Evolutionary conservation across 1,140 invertebrate species (phyloP), one percentile per base, ranked within the genome.

Genomic region (Stegodyphus mimosarum): DNA sequence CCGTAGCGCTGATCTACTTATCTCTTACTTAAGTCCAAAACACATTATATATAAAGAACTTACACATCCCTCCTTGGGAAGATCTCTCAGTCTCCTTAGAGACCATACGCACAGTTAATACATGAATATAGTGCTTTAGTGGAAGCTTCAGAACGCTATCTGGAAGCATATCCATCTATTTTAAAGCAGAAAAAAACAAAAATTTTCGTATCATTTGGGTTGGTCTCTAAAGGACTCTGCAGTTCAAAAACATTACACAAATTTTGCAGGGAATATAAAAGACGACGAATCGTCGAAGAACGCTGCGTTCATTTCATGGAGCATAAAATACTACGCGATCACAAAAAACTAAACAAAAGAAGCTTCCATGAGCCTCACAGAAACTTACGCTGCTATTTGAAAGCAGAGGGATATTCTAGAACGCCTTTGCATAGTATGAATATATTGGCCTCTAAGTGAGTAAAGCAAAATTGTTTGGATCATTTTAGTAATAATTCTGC

Each of bases 321-420:
- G 5, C 49, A 64, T 7, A 78, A 78, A 69, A 49, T n/a, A 33
- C 52, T 78, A n/a, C 15, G 76, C 15, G 76, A 78, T 33, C 76
- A 63, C 6, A 78, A 78, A 17, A 78, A 78, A 51, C 51, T 78
- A 6, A 69, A 78, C 48, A 77, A 53, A 69, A 78, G 15, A 33
- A 33, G 33, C 33, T 33, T 33, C 55, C 55, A 60, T 11, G 9
- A 60, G 15, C 9, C 9, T 60, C 55, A 15, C 9, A 9, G 55
- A 9, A 60, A 15, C 15, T 60, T 2, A 9, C 1, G 1, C 5
- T 15, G 55, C 15, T 60, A 11, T 15, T 60, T 60, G 15, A 60
- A 60, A 60, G 55, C 15, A 60, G 9, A 2, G 1, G 15, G 15
- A 9, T 60, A 15, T 60, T 33, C 33, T 33, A 33, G 3, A 33